Base-by-base conservation (phyloP, 2,888 invertebrate genomes). In the Lasioglossum zephyrum region DNA sequence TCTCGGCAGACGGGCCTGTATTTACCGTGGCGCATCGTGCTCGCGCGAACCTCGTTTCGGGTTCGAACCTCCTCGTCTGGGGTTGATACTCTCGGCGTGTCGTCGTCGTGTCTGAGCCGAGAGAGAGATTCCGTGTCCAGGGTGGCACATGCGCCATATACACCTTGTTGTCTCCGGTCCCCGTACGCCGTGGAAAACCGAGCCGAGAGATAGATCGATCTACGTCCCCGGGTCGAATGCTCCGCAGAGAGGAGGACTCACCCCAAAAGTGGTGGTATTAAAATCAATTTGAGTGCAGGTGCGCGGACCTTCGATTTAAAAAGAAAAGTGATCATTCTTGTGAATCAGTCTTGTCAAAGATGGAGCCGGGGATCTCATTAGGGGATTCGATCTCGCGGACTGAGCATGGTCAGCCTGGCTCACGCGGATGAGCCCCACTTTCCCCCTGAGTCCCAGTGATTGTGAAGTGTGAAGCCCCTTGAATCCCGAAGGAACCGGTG, bases 21-120 rank as follows among this genome's bases (percentile, higher is more conserved):
- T 86, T 89, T 84, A 90, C 81, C 86, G 88, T 83, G 85, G 86
- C 70, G 90, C 83, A 86, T 80, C 77, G 95, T 82, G 86, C 75
- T 79, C 87, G 84, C 79, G 87, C 82, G 87, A 81, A 77, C 81
- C 78, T 83, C 81, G 78, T 73, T 73, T 69, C 41, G 53, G 53
- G 53, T 53, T 53, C 53, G 53, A 53, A 53, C 22, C 22, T 53
- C n/a, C 53, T n/a, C 53, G 53, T 53, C 77, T 69, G 70, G 70
- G 77, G 75, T 80, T 69, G 80, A 79, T 70, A 73, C 73, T 73
- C 41, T 73, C 81, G 74, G 31, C 80, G 85, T 84, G 75, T 75
- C 73, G 77, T 57, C 84, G 84, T 77, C 85, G 81, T 53, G 26
- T 80, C 72, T 57, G 75, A 53, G 80, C 73, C 86, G 85, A 41